These are phyloP conservation scores for Aplidium turbinatum DNA, from an alignment of 23 tunicate genomes.

Conservation along the genomic window DNA sequence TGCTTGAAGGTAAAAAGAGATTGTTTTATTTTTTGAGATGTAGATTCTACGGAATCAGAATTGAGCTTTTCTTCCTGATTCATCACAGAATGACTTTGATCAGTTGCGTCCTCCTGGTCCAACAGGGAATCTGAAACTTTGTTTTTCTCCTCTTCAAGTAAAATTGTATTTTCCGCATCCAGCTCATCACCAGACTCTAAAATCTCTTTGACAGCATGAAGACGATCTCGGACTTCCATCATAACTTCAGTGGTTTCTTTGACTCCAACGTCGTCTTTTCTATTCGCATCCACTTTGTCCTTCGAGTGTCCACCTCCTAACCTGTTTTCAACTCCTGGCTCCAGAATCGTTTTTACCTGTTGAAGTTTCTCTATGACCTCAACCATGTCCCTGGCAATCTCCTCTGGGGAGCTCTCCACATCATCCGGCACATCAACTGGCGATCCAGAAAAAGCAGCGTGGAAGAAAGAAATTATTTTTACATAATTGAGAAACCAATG, in stretches of 20 bases:
- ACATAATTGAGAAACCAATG: too few relatives aligned
- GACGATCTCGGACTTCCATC: conserved; percentile 38
- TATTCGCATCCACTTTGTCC: neutral
- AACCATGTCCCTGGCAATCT: conserved; percentile 73
- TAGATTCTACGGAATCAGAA: too few relatives aligned
- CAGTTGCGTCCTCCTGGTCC: too few relatives aligned
- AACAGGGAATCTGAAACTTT: too few relatives aligned
- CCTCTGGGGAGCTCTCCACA: conserved; percentile 55
- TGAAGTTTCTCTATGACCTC: conserved; percentile 69
- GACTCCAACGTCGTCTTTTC: conserved; percentile 19
- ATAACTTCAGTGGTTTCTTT: conserved; percentile 75
- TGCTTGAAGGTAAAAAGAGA: too few relatives aligned
- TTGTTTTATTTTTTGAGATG: too few relatives aligned
- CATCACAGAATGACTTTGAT: too few relatives aligned
- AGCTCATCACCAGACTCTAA: conserved; percentile 50
- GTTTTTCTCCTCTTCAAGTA: neutral
- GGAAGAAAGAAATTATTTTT: conserved; percentile 13
- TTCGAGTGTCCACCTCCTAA: neutral
- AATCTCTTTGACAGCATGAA: conserved; percentile 52
- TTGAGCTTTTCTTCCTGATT: too few relatives aligned
- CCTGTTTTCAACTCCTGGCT: conserved; percentile 12
- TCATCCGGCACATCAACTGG: neutral
- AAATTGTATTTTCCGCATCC: neutral
- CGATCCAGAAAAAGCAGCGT: conserved; percentile 44
- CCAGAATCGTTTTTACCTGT: conserved; percentile 57